Conservation (phyloP, 2,888 invertebrate species). For the Dysmachus trigonus region DNA sequence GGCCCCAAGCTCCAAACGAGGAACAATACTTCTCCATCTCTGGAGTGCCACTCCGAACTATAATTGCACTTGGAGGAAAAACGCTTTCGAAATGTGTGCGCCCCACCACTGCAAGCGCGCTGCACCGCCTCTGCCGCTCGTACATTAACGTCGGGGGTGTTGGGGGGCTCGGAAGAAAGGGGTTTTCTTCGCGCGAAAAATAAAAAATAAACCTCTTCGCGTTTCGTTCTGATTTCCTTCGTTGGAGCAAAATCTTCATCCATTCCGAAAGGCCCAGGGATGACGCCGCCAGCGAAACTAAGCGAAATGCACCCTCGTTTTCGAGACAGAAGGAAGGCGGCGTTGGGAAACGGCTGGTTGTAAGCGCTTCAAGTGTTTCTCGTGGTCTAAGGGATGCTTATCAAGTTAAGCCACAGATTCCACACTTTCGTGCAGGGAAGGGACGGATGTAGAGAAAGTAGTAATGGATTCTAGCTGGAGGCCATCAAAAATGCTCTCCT, state of each 20-base stretch:
- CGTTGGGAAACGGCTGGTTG: neutral
- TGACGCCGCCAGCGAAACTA: neutral
- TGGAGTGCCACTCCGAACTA: slow-evolving; percentile 33
- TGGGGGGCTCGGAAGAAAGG: neutral
- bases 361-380: neutral
- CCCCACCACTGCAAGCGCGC: no score
- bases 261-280: neutral
- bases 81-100: slow-evolving; percentile 27
- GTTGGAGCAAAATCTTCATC: neutral
- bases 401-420: slow-evolving; percentile 15
- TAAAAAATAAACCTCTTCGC: neutral
- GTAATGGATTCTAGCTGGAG: slow-evolving; percentile 29
- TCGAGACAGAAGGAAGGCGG: neutral
- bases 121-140: neutral
- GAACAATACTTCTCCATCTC: slow-evolving; percentile 32
- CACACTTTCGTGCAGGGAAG: neutral
- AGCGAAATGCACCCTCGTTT: neutral
- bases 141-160: neutral
- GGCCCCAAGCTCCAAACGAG: slow-evolving; percentile 3
- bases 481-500: slow-evolving; percentile 10
- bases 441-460: neutral
- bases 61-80: slow-evolving; percentile 36
- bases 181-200: neutral
- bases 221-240: neutral
- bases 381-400: neutral